Evolutionary conservation across 1,140 invertebrate genomes (phyloP).

Genomic region (Anoplolepis gracilipes): DNA sequence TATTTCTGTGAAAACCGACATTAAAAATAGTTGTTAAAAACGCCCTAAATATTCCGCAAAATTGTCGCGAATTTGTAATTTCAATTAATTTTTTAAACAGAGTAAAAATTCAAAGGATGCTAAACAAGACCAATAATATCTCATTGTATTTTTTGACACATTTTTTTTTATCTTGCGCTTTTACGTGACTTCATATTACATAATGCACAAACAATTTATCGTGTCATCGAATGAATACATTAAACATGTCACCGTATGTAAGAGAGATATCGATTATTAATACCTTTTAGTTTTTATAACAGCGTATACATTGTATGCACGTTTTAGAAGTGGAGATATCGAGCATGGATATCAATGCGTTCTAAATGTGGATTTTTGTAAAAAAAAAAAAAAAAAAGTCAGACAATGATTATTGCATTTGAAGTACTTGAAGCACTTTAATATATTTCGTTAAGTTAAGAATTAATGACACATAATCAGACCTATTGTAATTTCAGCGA

Average conservation of each 20-base stretch:
- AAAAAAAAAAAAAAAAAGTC: conserved; percentile 26
- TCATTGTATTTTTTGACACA: not conserved
- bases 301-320: not conserved
- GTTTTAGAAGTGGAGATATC: not conserved
- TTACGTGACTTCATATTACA: not conserved
- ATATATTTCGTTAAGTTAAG: not conserved
- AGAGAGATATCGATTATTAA: conserved; percentile 22
- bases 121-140: not conserved
- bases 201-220: not conserved
- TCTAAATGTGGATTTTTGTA: not conserved
- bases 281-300: conserved; percentile 14
- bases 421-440: too few relatives aligned
- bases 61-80: not conserved
- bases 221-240: not conserved
- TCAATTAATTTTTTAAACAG: not conserved
- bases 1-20: not conserved
- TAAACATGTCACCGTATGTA: not conserved
- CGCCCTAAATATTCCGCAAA: not conserved
- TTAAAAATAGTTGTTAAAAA: not conserved
- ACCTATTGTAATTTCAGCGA: not conserved
- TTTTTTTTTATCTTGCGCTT: not conserved
- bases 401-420: not conserved
- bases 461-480: not conserved
- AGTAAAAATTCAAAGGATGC: not conserved
- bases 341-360: not conserved